Base-by-base conservation (phyloP, 2,113 vertebrate species). In the Haplochromis vanheusdeni region DNA sequence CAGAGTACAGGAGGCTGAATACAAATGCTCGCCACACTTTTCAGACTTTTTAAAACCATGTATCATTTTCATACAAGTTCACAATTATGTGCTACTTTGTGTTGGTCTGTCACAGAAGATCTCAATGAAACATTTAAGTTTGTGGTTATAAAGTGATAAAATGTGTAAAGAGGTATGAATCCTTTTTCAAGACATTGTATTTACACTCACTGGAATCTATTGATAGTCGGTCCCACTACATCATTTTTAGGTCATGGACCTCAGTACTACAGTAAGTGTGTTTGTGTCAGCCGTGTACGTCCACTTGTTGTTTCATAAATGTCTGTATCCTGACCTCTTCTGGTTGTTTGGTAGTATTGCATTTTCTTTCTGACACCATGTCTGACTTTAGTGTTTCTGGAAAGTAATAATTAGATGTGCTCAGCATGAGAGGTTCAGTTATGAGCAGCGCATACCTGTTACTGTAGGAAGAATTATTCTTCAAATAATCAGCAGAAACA, bases 221-320 rank as follows among this genome's bases (percentile, higher is more conserved):
- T 31, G 26, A 58, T 58, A 58, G 26, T 58, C 55, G 23, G 55
- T 28, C 55, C 13, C 23, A 58, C 0, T 28, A 26, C 23, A 58
- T 58, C 13, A 9, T 0, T 58, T 28, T 58, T 58, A 58, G 55
- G 6, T 28, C 5, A 4, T 6, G 0, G 0, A 58, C 26, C 55
- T 58, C 55, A 58, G 55, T 55, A 0, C 21, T 55, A 23, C 1
- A 23, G 6, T 55, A 23, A 55, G 52, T 58, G 26, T 31, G 55
- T 31, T 58, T 58, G 28, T 58, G 26, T 58, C 55, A 58, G 5
- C 55, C 0, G 2, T 6, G 26, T 31, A 9, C 5, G 26, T 58
- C 55, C 55, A 28, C 13, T 58, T 16, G 55, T 14, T 28, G 26
- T 58, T 58, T 58, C 14, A 58, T 17, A 58, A 17, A 58, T 31